Base-by-base conservation (phyloP, 2,113 vertebrate genomes). In the Paraplagusia blochii region DNA sequence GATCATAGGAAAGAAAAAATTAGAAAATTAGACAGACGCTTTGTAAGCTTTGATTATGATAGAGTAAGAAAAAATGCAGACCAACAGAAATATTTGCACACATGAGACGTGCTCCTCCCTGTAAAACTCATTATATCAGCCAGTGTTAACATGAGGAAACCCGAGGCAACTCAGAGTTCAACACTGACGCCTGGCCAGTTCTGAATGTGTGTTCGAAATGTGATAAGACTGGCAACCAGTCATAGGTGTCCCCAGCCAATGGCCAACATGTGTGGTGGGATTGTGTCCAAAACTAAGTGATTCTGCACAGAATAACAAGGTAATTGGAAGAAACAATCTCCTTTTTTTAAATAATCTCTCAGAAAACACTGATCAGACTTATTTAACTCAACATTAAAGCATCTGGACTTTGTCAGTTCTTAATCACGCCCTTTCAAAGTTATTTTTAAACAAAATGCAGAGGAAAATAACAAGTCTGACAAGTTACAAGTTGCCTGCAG, bases 1-100 rank as follows among this genome's bases (percentile, higher is more conserved):
- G 69, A 78, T 76, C 58, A 77, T 68, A 67, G 53, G 38, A 64
- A 18, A 59, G 61, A 64, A 8, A 13, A 58, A 53, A 54, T 50
- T 0, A 7, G 43, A 44, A 9, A 58, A 43, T 60, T 44, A 56
- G 44, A 59, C 42, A 29, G 53, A 34, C 54, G 0, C 46, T 38
- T 48, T 39, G 18, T 16, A 42, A 73, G 48, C 58, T 43, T 19
- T 48, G 14, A n/a, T 15, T 17, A 18, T 8, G 19, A 15, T 5
- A 16, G 22, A 7, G 14, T 11, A 52, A 47, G 44, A 18, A 14
- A 53, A 0, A 12, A 0, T 9, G 10, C 1, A 15, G 13, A 39
- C 33, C 17, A 11, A 69, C 1, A 11, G 11, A 40, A 2, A 17
- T 12, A 4, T 11, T 12, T 14, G 19, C 4, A 40, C 18, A 48